Base-by-base conservation (phyloP, 2,888 invertebrate species). In the Phlogophora meticulosa region DNA sequence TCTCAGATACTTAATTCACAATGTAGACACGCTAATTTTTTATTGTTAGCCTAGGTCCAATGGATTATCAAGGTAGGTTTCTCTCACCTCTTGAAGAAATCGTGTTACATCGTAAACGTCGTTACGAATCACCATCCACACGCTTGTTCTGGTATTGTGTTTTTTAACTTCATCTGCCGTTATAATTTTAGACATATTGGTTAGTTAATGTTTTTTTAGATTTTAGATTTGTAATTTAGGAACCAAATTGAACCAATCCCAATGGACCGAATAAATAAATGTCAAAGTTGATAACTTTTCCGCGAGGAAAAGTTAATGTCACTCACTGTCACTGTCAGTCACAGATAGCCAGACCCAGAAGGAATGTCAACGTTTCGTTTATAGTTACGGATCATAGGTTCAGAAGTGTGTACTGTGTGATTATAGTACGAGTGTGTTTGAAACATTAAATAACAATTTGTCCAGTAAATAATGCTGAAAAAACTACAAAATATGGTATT, bases 101-200 rank as follows among this genome's bases (percentile, higher is more conserved):
- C 95, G 92, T 1, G 98, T 97, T 11, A 98, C 97, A 93, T 98
- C 97, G 88, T 98, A 98, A 61, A 98, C 97, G 84, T 96, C 96
- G 87, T 98, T 97, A 87, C 98, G 97, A 86, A 98, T 97, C 45
- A 98, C 96, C 65, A 98, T 92, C 98, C 98, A 98, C 45, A 87
- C 71, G 77, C 90, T 92, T 15, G 82, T 85, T 22, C 83, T 81
- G 17, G 61, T 80, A 43, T 96, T 96, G 88, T 98, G 97, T 78
- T 96, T 93, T 72, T 96, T 96, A n/a, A 98, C 97, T 92, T 98
- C 98, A 34, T 76, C 82, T 51, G 96, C 89, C 38, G 96, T 48
- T 10, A 71, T 92, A 83, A 96, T 96, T 84, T 94, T 24, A 42
- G 87, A 81, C 89, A 92, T 89, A 72, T 82, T 87, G 72, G 53